Base-by-base conservation (phyloP, 2,888 invertebrate genomes). In the Theretra japonica region DNA sequence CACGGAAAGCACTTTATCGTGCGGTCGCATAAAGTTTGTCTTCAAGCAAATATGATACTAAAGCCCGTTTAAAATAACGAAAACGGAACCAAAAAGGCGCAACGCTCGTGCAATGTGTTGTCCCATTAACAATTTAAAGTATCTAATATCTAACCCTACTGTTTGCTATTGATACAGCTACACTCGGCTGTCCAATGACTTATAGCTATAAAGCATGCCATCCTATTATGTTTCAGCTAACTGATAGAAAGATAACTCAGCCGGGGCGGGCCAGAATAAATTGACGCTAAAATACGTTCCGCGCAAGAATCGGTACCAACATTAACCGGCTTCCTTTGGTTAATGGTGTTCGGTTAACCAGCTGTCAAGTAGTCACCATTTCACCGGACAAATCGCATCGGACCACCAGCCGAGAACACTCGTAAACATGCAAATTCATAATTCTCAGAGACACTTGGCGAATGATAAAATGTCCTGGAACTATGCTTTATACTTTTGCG, bases 351-450 rank as follows among this genome's bases (percentile, higher is more conserved):
- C 85, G 83, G 86, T 88, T 89, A 89, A 88, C 86, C 88, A 85
- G 81, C 89, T 90, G 91, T 90, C 91, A 89, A 83, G 84, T 82
- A 87, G 86, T 87, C 82, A 87, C 87, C 86, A 89, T 88, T 89
- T 84, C 81, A 81, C 85, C 75, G 86, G 85, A 92, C 92, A 91
- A 91, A 93, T 92, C 88, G 88, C 87, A 75, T 76, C 77, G 78
- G 93, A 89, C 93, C 94, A 91, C 94, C 93, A 84, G 87, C 91
- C 73, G 91, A 76, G 90, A 80, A 80, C 78, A 80, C 85, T 89
- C 90, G 88, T 92, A 91, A 91, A 91, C 88, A 91, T 91, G 90
- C 86, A 88, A 90, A 92, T 91, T 85, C 90, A 90, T 90, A 91
- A 88, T 82, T 86, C 81, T 81, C 76, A 79, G 79, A 83, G 82